These are phyloP conservation scores for Harpalus rufipes DNA, from an alignment of 2,888 invertebrate species.

Conservation along the genomic window DNA sequence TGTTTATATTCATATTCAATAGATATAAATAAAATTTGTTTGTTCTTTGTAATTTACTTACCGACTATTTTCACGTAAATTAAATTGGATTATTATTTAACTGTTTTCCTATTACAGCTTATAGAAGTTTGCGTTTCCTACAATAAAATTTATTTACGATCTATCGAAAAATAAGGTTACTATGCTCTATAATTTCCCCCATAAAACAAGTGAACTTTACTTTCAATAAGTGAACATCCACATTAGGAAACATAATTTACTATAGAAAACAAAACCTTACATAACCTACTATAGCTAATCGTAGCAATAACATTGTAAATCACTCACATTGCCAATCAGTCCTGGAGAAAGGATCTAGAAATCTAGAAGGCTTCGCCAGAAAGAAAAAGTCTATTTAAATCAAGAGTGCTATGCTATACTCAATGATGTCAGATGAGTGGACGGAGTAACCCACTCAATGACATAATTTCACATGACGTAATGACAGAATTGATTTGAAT, in stretches of 20 bases:
- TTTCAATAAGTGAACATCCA: conserved; percentile 3
- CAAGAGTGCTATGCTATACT: neutral
- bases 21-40: no score
- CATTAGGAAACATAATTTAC: conserved; percentile 17
- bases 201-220: conserved; percentile 6
- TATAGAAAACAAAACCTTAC: conserved; percentile 5
- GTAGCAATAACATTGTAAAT: conserved; percentile 32
- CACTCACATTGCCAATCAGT: neutral
- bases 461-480: conserved; percentile 16
- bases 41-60: no score
- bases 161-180: neutral
- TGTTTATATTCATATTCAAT: no score
- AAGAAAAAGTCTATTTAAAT: neutral
- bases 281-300: neutral
- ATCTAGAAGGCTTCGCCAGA: neutral
- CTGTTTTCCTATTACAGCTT: no score
- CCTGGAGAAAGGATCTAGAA: conserved; percentile 33
- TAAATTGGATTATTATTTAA: no score
- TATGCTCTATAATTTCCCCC: neutral
- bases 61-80: no score
- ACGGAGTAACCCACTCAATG: conserved; percentile 1
- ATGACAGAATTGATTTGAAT: neutral
- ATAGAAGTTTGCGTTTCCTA: neutral
- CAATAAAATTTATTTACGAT: neutral
- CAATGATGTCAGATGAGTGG: conserved; percentile 13